These are phyloP conservation scores for Gouania willdenowi DNA, from an alignment of 2,797 vertebrate genomes.

Conservation along the genomic window DNA sequence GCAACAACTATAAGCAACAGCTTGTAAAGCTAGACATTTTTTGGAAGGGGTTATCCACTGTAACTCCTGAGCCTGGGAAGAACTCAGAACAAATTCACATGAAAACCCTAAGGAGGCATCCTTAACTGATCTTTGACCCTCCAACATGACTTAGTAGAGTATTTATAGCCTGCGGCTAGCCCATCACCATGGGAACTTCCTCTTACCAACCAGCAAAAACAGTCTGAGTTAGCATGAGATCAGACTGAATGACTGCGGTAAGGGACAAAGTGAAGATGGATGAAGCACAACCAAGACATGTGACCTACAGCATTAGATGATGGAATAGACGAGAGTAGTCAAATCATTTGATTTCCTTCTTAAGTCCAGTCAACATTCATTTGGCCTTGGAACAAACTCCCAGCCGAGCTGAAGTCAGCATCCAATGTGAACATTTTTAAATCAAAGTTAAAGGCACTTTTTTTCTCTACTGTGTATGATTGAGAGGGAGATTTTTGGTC, in stretches of 20 bases:
- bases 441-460: too few species aligned
- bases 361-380: too few species aligned
- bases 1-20: too few species aligned
- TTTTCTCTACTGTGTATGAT: too few species aligned
- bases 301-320: conserved; percentile 15
- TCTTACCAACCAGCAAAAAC: conserved; percentile 30
- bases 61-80: conserved; percentile 30
- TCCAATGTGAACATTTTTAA: too few species aligned
- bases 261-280: conserved; percentile 16
- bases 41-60: too few species aligned
- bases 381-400: too few species aligned
- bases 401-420: too few species aligned
- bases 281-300: not conserved
- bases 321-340: conserved; percentile 3
- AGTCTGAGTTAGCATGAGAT: conserved; percentile 23
- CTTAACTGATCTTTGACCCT: conserved; percentile 59
- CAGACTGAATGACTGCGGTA: conserved; percentile 11
- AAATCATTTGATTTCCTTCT: too few species aligned
- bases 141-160: conserved; percentile 15
- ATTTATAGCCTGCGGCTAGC: conserved; percentile 55
- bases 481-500: too few species aligned
- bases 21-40: not conserved
- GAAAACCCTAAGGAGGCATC: conserved; percentile 19
- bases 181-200: conserved; percentile 63
- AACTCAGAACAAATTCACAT: conserved; percentile 13